A percentile compares a stretch with the other conserved stretches of the same genome.
Evolutionary conservation across 2,113 vertebrate species (phyloP).

Genomic region (Stictonetta naevosa): DNA sequence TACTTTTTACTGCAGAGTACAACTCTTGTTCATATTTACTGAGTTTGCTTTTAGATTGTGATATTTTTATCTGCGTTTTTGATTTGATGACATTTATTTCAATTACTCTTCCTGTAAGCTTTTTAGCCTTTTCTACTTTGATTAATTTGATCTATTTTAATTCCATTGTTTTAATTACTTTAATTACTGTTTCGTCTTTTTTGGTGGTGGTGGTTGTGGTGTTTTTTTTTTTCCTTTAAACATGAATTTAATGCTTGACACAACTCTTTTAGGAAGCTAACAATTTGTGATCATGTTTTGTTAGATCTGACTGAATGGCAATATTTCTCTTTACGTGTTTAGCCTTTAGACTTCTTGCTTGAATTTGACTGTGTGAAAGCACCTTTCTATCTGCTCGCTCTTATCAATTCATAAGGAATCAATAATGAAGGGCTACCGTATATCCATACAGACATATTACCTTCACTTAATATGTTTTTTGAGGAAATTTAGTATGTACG

Average conservation of each 20-base stretch:
- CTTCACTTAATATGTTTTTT: neutral
- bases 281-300: neutral
- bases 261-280: neutral
- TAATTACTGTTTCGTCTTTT: no score
- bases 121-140: neutral
- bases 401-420: neutral
- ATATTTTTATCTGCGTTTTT: neutral
- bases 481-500: neutral
- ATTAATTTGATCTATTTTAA: neutral
- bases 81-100: neutral
- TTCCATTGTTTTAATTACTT: neutral
- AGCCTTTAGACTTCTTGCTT: neutral
- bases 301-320: neutral
- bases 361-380: neutral
- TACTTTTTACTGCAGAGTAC: neutral
- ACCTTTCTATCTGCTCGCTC: neutral
- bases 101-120: neutral
- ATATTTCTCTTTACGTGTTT: neutral
- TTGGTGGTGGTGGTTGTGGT: no score
- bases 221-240: neutral
- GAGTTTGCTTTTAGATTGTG: neutral
- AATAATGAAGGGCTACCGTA: neutral
- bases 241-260: neutral
- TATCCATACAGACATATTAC: neutral
- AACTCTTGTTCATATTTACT: neutral